These are phyloP conservation scores for Prolemur simus DNA, from an alignment of 2,113 vertebrate genomes.

Conservation along the genomic window DNA sequence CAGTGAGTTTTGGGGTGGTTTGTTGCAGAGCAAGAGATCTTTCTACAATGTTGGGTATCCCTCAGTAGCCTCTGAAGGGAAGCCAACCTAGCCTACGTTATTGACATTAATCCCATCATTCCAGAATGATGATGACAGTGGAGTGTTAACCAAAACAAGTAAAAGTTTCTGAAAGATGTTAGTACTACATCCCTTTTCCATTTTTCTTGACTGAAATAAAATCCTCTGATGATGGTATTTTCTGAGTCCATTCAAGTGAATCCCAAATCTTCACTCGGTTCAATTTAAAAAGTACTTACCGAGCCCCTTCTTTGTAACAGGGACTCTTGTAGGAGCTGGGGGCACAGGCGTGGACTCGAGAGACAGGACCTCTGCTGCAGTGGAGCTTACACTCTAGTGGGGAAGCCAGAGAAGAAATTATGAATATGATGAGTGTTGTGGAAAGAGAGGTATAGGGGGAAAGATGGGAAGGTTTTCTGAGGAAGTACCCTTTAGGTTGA, in stretches of 20 bases:
- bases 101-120: background rate
- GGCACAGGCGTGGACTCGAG: background rate
- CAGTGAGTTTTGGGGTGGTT: background rate
- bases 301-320: background rate
- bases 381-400: background rate
- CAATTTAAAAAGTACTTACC: background rate
- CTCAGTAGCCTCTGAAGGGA: background rate
- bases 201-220: background rate
- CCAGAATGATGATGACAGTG: background rate
- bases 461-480: background rate
- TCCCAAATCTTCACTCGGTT: background rate
- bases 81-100: background rate
- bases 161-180: background rate
- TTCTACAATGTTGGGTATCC: background rate
- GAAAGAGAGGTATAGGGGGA: background rate
- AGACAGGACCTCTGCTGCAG: background rate
- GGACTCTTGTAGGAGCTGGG: background rate
- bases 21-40: background rate
- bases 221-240: background rate
- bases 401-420: background rate
- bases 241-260: background rate
- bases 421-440: background rate
- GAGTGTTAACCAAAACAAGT: background rate
- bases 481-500: background rate
- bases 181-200: background rate